Percentiles rank a stretch among this genome's conserved stretches.
Evolutionary conservation across 2,888 invertebrate genomes (phyloP).

Genomic region (Bellardia pandia): DNA sequence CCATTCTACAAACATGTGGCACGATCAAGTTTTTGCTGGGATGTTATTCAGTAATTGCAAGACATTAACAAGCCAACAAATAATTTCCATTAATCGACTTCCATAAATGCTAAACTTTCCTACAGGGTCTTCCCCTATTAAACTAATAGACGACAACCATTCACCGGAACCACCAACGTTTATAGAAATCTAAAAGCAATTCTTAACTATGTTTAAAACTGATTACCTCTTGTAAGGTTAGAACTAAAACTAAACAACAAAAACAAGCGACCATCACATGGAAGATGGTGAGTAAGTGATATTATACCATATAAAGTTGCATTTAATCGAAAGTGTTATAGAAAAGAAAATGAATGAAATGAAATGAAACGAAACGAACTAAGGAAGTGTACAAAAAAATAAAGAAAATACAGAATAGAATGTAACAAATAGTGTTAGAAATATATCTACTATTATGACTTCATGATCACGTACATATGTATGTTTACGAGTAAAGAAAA

Average conservation of each 20-base stretch:
- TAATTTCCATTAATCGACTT: too few relatives aligned
- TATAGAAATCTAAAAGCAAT: constrained; percentile 47
- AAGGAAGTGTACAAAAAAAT: constrained; percentile 7
- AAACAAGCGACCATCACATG: constrained; percentile 3
- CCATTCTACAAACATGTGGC: too few relatives aligned
- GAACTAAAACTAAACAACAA: constrained; percentile 2
- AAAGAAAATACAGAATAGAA: constrained; percentile 32
- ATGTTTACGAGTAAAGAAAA: constrained; percentile 30
- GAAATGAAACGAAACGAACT: constrained; percentile 28
- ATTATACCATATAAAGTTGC: constrained; percentile 58
- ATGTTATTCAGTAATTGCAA: too few relatives aligned
- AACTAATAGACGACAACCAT: not conserved
- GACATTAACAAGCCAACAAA: too few relatives aligned
- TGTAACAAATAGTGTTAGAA: constrained; percentile 59
- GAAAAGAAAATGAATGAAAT: constrained; percentile 59
- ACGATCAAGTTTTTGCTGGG: too few relatives aligned
- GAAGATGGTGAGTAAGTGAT: constrained; percentile 9
- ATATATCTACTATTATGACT: constrained; percentile 55
- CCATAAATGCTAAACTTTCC: not conserved
- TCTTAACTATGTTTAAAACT: constrained; percentile 37
- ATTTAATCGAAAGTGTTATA: constrained; percentile 67
- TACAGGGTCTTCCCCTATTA: not conserved
- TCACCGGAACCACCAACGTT: constrained; percentile 57
- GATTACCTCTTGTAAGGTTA: constrained; percentile 37
- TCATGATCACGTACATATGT: constrained; percentile 67